Base-by-base conservation (phyloP, 2,797 vertebrate genomes). In the Silurus aristotelis region DNA sequence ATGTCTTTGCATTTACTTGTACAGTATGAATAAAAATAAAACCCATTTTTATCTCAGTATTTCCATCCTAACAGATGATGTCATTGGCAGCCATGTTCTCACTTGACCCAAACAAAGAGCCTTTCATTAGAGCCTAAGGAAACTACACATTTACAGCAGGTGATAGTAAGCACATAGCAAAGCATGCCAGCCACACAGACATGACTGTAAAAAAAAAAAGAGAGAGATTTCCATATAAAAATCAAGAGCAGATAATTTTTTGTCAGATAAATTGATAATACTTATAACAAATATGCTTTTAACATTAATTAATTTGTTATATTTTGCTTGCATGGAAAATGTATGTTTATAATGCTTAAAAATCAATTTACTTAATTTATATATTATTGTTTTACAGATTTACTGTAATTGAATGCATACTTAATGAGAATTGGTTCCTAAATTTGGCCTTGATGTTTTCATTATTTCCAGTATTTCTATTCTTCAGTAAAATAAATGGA, bases 101-200 rank as follows among this genome's bases (percentile, higher is more conserved):
- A 56, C 72, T 81, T 71, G 71, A 84, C 58, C 61, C 66, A 82
- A 78, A 86, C 85, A 85, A 83, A 78, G 73, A 77, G 38, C 67
- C 73, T 84, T 86, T 84, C 43, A 86, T 86, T 80, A 83, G 22
- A 22, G 43, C 27, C 14, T 63, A 52, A 83, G 82, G 71, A 86
- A 88, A 52, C 48, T 73, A 73, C 81, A 84, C 43, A 84, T 87
- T 38, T 81, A 81, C 25, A 31, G 66, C 80, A 87, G 87, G 83
- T 83, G 85, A 88, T 83, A 88, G 84, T 58, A 84, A 64, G 71
- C 66, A 76, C n/a, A 70, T 48, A 63, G 48, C 77, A 76, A 3
- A 55, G 38, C 77, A 20, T 31, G 19, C 38, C 83, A 75, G 17
- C 5, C 10, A 46, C 60, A 77, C 48, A 20, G 5, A 66, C 52